Percentiles rank a stretch among this genome's conserved stretches.
Conservation (phyloP, 2,888 invertebrate genomes). For the Bellardia pandia region DNA sequence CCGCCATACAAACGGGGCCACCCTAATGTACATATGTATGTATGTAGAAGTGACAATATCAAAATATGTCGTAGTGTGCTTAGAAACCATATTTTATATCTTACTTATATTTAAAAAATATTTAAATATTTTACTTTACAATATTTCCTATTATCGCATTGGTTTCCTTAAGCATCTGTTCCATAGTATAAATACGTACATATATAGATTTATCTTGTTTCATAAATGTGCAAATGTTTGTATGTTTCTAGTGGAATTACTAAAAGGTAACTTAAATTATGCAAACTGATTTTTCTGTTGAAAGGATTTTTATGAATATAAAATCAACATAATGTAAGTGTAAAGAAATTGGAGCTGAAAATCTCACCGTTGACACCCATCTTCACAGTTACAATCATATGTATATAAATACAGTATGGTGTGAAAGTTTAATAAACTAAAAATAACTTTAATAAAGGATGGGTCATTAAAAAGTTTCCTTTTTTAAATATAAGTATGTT, state of each 20-base stretch:
- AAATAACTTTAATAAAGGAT: background rate
- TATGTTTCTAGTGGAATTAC: background rate
- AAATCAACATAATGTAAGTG: constrained; percentile 57
- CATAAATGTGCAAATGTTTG: constrained; percentile 13
- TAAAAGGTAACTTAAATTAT: constrained; percentile 57
- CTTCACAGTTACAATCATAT: background rate
- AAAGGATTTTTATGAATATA: constrained; percentile 65
- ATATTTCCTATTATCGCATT: background rate
- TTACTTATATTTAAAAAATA: background rate
- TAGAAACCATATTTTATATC: too few relatives aligned
- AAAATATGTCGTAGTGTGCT: too few relatives aligned
- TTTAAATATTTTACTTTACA: background rate
- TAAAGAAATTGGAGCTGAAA: constrained; percentile 15
- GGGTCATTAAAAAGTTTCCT: too few relatives aligned
- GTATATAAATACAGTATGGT: background rate
- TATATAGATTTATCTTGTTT: background rate
- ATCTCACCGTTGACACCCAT: constrained; percentile 25
- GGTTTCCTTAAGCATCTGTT: background rate
- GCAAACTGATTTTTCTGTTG: constrained; percentile 62
- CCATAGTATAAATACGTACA: background rate
- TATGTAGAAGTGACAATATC: too few relatives aligned
- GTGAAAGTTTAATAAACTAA: background rate
- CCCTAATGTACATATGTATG: too few relatives aligned
- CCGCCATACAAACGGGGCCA: too few relatives aligned
- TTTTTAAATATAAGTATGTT: too few relatives aligned